phyloP scores from a whole-genome alignment of 2,113 vertebrate species.

The Chionis minor region DNA sequence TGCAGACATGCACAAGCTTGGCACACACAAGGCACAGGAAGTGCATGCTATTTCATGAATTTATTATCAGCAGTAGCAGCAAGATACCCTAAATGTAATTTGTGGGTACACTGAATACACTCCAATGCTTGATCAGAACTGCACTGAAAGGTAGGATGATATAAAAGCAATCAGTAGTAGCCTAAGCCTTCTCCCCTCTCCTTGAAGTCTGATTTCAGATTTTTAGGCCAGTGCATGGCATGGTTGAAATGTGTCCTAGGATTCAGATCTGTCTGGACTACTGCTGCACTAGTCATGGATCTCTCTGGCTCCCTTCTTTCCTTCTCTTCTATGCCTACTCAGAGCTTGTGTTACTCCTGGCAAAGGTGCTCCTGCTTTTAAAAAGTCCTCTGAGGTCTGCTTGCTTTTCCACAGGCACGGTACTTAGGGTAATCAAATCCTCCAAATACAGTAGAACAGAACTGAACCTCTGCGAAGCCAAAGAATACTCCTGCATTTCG shows the following conservation, averaged over 20 bases:
- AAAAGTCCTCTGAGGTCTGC: neutral
- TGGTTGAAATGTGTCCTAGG: neutral
- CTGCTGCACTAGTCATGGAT: neutral
- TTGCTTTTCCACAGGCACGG: slow-evolving; percentile 18
- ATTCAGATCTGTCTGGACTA: neutral
- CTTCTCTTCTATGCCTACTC: neutral
- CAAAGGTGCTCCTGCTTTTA: neutral
- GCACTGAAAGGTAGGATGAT: neutral
- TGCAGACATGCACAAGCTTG: slow-evolving; percentile 35
- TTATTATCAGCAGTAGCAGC: neutral
- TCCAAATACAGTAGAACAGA: neutral
- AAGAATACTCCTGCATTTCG: neutral
- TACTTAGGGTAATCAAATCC: neutral
- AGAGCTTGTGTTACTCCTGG: neutral
- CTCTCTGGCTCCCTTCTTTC: neutral
- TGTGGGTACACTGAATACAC: neutral
- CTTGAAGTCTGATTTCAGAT: neutral
- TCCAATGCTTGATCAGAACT: neutral
- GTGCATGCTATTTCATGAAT: neutral
- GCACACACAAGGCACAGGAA: neutral
- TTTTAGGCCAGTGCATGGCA: neutral
- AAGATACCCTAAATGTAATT: neutral
- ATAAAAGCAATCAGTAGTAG: neutral
- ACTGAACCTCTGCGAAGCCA: neutral
- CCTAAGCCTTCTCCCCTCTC: neutral